phyloP scores from a whole-genome alignment of 2,888 invertebrate species.

The Clunio marinus region DNA sequence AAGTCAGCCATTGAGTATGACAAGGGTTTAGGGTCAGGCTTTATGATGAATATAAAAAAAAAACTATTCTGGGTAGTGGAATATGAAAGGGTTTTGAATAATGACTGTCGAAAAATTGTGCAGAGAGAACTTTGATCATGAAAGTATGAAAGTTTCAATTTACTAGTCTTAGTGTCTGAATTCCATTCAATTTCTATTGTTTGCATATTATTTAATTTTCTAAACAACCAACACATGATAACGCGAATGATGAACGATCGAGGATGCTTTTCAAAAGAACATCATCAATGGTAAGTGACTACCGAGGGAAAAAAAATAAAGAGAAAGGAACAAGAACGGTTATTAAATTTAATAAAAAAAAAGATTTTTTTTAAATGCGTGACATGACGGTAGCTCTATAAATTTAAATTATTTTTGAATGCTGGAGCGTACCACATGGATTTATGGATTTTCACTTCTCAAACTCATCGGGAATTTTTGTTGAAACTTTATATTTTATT shows the following conservation, averaged over 20 bases:
- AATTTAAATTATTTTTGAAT: slow-evolving; percentile 21
- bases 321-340: slow-evolving; percentile 1
- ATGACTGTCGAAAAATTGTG: not conserved
- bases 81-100: slow-evolving; percentile 23
- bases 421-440: not conserved
- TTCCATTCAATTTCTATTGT: not conserved
- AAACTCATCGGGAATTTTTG: not conserved
- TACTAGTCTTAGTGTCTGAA: not conserved
- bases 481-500: slow-evolving; percentile 34
- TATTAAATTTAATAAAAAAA: slow-evolving; percentile 26
- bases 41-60: not conserved
- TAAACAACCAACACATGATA: slow-evolving; percentile 30
- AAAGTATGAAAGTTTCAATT: not conserved
- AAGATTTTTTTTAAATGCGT: not conserved
- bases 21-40: slow-evolving; percentile 22
- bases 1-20: slow-evolving; percentile 11
- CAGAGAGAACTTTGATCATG: not conserved
- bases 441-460: slow-evolving; percentile 2
- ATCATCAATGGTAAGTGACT: slow-evolving; percentile 2
- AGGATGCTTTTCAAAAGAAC: no score
- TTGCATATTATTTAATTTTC: not conserved
- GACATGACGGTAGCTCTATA: slow-evolving; percentile 24
- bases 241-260: slow-evolving; percentile 24
- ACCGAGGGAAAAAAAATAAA: not conserved
- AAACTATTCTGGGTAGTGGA: slow-evolving; percentile 24